These are phyloP conservation scores for Lanius ludovicianus DNA, from an alignment of 2,113 vertebrate genomes.

Conservation along the genomic window DNA sequence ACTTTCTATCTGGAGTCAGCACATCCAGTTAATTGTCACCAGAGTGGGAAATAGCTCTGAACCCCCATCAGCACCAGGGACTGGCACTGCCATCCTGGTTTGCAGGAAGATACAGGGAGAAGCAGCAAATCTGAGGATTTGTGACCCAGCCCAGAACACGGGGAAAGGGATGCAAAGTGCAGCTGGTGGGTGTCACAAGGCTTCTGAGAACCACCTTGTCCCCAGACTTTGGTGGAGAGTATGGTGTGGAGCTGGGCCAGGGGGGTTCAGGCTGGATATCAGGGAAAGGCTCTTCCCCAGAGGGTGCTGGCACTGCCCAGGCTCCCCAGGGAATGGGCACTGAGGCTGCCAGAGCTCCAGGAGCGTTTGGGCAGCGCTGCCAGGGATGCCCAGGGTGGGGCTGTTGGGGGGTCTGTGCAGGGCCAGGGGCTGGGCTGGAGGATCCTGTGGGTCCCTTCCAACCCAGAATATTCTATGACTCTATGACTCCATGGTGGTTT, in stretches of 20 bases:
- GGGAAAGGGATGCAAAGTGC: neutral
- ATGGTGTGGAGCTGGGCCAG: neutral
- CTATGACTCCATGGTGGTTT: neutral
- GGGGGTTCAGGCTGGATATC: accelerated
- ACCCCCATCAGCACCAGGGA: neutral
- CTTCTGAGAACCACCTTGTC: neutral
- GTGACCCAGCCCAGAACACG: neutral
- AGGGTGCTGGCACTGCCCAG: neutral
- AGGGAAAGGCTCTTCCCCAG: neutral
- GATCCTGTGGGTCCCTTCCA: neutral
- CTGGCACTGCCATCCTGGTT: neutral
- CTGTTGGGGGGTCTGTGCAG: neutral
- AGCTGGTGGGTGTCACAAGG: neutral
- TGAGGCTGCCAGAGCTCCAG: neutral
- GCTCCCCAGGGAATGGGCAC: neutral
- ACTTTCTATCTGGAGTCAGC: neutral
- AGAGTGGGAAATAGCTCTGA: neutral
- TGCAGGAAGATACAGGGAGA: neutral
- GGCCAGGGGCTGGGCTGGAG: accelerated
- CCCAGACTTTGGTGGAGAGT: too few species aligned
- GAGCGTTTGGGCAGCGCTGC: neutral
- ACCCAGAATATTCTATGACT: neutral
- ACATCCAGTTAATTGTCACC: neutral
- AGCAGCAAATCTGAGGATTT: neutral
- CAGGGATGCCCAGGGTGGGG: neutral